Evolutionary conservation across 2,888 invertebrate genomes (phyloP), one percentile per base, ranked within the genome.

Genomic region (Drosophila nigricruria): DNA sequence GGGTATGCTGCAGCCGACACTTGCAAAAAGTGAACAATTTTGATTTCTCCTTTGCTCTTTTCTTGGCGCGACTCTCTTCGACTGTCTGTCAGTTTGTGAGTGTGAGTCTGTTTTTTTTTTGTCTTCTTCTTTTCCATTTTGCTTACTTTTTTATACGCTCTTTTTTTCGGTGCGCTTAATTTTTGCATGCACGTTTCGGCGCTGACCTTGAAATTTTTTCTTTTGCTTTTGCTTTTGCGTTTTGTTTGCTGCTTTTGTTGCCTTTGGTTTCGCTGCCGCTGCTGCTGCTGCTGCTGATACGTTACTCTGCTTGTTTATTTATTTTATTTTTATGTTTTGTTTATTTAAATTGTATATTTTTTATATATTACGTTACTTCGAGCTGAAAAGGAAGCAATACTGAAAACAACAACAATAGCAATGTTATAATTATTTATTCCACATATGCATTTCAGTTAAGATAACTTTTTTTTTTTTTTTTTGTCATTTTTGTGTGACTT

Each of bases 141-240:
- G 77, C 72, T 87, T 72, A 73, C 71, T 79, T 89, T 72, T 74
- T 76, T 72, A 73, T 72, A 71, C 70, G 72, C 75, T 74, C 72
- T 82, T 75, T 76, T 58, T 65, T 67, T 77, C 43, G 32, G 67
- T 76, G 73, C 75, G 86, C 88, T 86, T 86, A 88, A 86, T 86
- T 87, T 87, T 87, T 87, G 87, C 90, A 87, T 87, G 87, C 87
- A 87, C 87, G 90, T 87, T 87, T 87, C 74, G 87, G 89, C 79
- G 74, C 77, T 90, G 90, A 87, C 87, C 87, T 87, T 87, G 87
- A 87, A 90, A 74, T 81, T 89, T 89, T 86, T 84, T 81, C 75
- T 79, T 88, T 88, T 75, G 70, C 69, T 68, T 68, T 87, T 89
- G 70, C 72, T 69, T 88, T 89, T 76, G 53, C 67, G 67, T 78